phyloP scores from a whole-genome alignment of 2,113 vertebrate genomes.

The Vulpes lagopus region DNA sequence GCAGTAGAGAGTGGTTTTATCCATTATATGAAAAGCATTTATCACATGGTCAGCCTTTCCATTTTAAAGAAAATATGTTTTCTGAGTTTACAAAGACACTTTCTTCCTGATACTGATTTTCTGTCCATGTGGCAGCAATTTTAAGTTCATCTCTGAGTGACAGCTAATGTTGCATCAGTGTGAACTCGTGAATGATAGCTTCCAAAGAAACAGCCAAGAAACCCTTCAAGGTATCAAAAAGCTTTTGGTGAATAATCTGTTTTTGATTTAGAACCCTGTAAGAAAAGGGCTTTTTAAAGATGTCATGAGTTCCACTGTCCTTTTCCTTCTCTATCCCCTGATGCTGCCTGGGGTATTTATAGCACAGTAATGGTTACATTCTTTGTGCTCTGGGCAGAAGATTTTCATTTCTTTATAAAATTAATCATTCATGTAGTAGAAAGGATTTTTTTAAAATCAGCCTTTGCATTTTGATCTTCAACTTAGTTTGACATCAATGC shows the following conservation, averaged over 20 bases:
- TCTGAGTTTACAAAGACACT: slow-evolving; percentile 74
- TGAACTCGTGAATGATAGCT: slow-evolving; percentile 72
- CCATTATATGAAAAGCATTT: slow-evolving; percentile 62
- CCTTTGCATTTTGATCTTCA: slow-evolving; percentile 62
- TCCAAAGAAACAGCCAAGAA: slow-evolving; percentile 77
- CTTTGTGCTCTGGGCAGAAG: slow-evolving; percentile 57
- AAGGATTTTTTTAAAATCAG: not conserved
- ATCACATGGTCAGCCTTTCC: slow-evolving; percentile 72
- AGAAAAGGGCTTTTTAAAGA: slow-evolving; percentile 72
- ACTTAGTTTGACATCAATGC: not conserved
- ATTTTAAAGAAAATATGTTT: slow-evolving; percentile 80
- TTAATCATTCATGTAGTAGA: slow-evolving; percentile 62
- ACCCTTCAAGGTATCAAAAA: slow-evolving; percentile 79
- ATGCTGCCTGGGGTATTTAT: slow-evolving; percentile 66
- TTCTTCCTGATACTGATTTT: slow-evolving; percentile 75
- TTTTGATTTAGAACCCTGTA: slow-evolving; percentile 77
- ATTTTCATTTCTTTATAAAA: slow-evolving; percentile 64
- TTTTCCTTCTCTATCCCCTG: slow-evolving; percentile 1
- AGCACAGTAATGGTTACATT: slow-evolving; percentile 52
- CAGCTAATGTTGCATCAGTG: slow-evolving; percentile 74
- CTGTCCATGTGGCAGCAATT: slow-evolving; percentile 72
- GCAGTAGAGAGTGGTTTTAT: slow-evolving; percentile 42
- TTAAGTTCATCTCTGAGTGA: slow-evolving; percentile 77
- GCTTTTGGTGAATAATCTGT: slow-evolving; percentile 79
- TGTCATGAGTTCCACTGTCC: slow-evolving; percentile 52